Percentiles rank a stretch among this genome's conserved stretches.
Conservation (phyloP, 1,140 invertebrate species). For the Drosophila ercepeae region DNA sequence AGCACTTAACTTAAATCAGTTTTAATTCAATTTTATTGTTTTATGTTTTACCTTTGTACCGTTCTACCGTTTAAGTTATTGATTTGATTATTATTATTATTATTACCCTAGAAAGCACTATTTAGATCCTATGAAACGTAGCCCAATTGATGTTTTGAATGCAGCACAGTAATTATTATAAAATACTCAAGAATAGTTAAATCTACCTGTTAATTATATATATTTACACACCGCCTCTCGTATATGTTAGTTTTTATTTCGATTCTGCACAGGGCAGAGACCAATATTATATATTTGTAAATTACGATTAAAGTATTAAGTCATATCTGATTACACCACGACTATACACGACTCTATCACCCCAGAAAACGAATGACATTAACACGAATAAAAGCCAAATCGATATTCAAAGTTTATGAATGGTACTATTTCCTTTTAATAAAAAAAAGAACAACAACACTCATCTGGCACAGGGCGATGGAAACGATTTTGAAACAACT, state of each 20-base stretch:
- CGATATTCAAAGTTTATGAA: not conserved
- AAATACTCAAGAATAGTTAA: constrained; percentile 62
- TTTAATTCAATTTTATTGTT: constrained; percentile 27
- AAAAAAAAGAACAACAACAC: not conserved
- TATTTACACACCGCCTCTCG: not conserved
- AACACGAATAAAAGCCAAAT: constrained; percentile 35
- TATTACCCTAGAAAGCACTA: constrained; percentile 13
- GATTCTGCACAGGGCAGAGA: constrained; percentile 21
- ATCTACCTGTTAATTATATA: constrained; percentile 21
- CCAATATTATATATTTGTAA: constrained; percentile 50
- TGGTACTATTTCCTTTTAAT: not conserved
- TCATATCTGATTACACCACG: constrained; percentile 54
- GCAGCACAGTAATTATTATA: constrained; percentile 77
- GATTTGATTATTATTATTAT: constrained; percentile 17
- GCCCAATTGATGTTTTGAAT: constrained; percentile 46
- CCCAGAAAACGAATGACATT: constrained; percentile 16
- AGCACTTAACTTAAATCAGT: constrained; percentile 2
- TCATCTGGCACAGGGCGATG: constrained; percentile 44
- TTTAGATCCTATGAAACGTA: constrained; percentile 27
- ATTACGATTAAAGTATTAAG: constrained; percentile 74
- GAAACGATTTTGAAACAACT: constrained; percentile 22
- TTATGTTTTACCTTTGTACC: not conserved
- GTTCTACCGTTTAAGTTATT: constrained; percentile 24
- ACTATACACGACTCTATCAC: constrained; percentile 2
- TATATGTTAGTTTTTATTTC: constrained; percentile 29